These are phyloP conservation scores for Hirtodrosophila confusa DNA, from an alignment of 2,888 invertebrate genomes.

Conservation along the genomic window DNA sequence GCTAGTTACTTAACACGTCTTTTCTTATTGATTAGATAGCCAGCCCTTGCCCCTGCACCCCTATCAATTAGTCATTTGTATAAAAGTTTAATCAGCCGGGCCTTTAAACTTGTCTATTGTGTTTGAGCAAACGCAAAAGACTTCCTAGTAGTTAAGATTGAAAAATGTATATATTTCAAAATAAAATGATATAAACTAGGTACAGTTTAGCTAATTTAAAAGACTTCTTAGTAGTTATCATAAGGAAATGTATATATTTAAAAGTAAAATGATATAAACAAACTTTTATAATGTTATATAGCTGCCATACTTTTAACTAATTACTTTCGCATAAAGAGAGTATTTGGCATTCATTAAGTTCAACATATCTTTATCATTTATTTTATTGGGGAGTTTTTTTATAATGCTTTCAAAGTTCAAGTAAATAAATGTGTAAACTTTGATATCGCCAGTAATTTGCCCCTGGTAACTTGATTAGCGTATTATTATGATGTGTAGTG, in stretches of 20 bases:
- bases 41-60: constrained; percentile 31
- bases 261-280: too few relatives aligned
- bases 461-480: constrained; percentile 43
- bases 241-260: not conserved
- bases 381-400: too few relatives aligned
- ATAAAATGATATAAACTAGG: too few relatives aligned
- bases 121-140: not conserved
- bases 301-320: not conserved
- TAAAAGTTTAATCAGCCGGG: not conserved
- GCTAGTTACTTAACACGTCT: constrained; percentile 30
- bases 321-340: not conserved
- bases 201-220: too few relatives aligned
- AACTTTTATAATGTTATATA: not conserved
- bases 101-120: constrained; percentile 9
- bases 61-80: constrained; percentile 51
- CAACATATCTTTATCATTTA: not conserved
- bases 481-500: constrained; percentile 16
- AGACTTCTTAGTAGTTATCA: not conserved
- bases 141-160: not conserved
- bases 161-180: not conserved
- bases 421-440: constrained; percentile 29
- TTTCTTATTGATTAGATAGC: constrained; percentile 62
- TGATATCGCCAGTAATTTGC: constrained; percentile 44
- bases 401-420: constrained; percentile 59
- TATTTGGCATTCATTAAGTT: not conserved